Conservation (phyloP, 2,113 vertebrate genomes). For the Lamprologus speciosus region DNA sequence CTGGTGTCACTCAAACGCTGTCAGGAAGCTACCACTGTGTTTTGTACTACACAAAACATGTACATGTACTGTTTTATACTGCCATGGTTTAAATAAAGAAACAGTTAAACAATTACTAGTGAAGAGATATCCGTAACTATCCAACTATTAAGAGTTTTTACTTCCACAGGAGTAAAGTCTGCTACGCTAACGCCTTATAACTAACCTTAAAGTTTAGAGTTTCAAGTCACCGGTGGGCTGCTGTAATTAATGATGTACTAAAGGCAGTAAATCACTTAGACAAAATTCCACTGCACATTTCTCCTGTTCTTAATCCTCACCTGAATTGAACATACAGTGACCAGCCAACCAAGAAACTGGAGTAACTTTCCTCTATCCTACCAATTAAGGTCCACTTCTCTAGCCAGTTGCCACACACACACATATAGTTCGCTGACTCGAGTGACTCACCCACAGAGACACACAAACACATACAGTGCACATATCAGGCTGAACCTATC, state of each 20-base stretch:
- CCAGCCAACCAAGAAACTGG: constrained; percentile 33
- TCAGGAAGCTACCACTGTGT: background rate
- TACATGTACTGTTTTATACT: background rate
- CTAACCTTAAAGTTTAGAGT: background rate
- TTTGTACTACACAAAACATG: background rate
- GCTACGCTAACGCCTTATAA: background rate
- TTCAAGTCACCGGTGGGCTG: background rate
- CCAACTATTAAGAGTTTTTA: background rate
- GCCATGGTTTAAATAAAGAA: background rate
- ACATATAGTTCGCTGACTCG: background rate
- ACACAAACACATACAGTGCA: background rate
- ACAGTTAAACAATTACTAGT: background rate
- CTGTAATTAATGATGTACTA: background rate
- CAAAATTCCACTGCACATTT: background rate
- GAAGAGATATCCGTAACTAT: background rate
- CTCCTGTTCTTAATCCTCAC: constrained; percentile 15
- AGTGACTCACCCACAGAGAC: background rate
- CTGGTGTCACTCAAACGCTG: background rate
- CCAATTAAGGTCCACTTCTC: constrained; percentile 25
- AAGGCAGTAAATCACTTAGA: constrained; percentile 12
- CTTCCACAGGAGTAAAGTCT: background rate
- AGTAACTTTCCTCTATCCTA: constrained; percentile 21
- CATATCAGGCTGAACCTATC: background rate
- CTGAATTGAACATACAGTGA: constrained; percentile 22
- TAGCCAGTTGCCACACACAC: background rate